Base-by-base conservation (phyloP, 1,140 invertebrate species). In the Papilio machaon region DNA sequence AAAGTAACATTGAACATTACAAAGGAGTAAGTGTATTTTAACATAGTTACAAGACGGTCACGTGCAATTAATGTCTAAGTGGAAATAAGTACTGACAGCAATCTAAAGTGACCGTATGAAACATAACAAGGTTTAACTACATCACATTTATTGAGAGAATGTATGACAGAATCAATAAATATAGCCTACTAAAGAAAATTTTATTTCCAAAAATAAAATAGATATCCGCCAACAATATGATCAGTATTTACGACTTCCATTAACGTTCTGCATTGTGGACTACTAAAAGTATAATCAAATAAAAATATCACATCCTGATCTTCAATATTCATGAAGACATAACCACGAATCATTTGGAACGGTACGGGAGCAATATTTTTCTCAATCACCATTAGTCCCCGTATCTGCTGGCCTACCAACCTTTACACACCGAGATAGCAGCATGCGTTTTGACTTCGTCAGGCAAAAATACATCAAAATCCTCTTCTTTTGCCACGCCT, bases 311-410 rank as follows among this genome's bases (percentile, higher is more conserved):
- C 86, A 90, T 78, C 86, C 86, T 86, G 85, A 91, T 94, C 91
- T 94, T 94, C 91, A 94, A 94, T 94, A 94, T 94, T 94, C 93
- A 94, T 94, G 92, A 93, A 91, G 88, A 89, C 87, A 94, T 94
- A 92, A 93, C 90, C 91, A 85, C 88, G 90, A 91, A 88, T 94
- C 91, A 92, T 92, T 89, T 84, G 81, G 87, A 86, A 76, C 81
- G 83, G 82, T 89, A 86, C 87, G 82, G 82, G 84, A 83, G 89
- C 92, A 88, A 94, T 94, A 94, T 94, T 94, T 94, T 94, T 94
- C 92, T 89, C 92, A 94, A 94, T 94, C 92, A 94, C 92, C 92
- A 94, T 94, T 94, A 94, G 92, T 92, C 83, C 77, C 73, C 87
- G 90, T 94, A 94, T 94, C 93, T 92, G 85, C 84, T 84, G 86